Percentiles rank a stretch among this genome's conserved stretches.
phyloP scores from a whole-genome alignment of 2,113 vertebrate species.

The Motacilla tschutschensis region DNA sequence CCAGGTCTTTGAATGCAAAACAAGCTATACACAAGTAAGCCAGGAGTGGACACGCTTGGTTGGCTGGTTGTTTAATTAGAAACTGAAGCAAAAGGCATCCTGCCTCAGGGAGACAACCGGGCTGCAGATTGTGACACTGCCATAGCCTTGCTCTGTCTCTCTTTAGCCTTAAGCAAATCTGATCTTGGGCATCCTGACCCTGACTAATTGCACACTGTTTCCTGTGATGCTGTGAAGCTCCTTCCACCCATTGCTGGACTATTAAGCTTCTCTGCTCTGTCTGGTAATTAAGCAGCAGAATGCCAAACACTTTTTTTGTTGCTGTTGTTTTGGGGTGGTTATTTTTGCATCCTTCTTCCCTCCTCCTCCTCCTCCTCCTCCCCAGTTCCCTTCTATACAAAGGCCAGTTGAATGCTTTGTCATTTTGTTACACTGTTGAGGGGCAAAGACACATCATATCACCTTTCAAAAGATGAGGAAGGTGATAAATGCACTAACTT shows the following conservation, averaged over 20 bases:
- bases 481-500: neutral
- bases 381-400: neutral
- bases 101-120: neutral
- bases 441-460: neutral
- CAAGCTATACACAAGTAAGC: neutral
- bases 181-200: slow-evolving; percentile 45
- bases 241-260: slow-evolving; percentile 27
- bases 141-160: slow-evolving; percentile 16
- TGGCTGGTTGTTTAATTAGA: slow-evolving; percentile 50
- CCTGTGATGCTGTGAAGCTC: slow-evolving; percentile 25
- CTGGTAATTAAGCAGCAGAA: slow-evolving; percentile 41
- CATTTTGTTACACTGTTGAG: neutral
- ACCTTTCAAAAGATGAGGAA: neutral
- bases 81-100: slow-evolving; percentile 24
- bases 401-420: slow-evolving; percentile 11
- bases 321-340: neutral
- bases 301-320: neutral
- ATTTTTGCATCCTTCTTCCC: neutral
- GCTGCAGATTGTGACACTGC: neutral
- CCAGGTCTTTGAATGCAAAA: neutral
- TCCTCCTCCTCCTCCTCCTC: neutral
- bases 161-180: slow-evolving; percentile 43
- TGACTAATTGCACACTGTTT: slow-evolving; percentile 57
- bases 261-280: neutral
- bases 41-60: neutral